Evolutionary conservation across 64 coral and sea anemone genomes (phyloP), one percentile per base, ranked within the genome.

Genomic region (Stichodactyla helianthus): DNA sequence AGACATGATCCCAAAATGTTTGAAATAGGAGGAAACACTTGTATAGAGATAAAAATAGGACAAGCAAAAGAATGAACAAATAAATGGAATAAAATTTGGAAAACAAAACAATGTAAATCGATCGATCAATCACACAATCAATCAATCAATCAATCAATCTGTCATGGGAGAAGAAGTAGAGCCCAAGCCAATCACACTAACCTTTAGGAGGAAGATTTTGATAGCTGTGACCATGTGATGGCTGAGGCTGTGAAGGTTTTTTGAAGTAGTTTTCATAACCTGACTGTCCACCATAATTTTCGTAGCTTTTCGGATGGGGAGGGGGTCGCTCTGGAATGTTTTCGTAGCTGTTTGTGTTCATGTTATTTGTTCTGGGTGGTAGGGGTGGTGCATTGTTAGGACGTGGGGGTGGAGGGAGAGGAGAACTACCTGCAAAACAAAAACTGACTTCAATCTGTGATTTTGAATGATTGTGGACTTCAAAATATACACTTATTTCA

Each of bases 161-260:
- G 35, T 44, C 35, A 44, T 31, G 28, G 28, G 28, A 31, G 28
- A 31, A 31, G 18, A 18, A 31, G 25, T 71, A 31, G 28, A 22
- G 1, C 77, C 50, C 13, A 16, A 3, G 10, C 10, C 10, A 50
- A 17, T 50, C 13, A 81, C 15, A 52, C 35, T 18, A 3, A 81
- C 78, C 50, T 81, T 81, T 81, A 52, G 78, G 78, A 20, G 78
- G 78, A 15, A 81, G 78, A 20, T 81, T 81, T 53, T 81, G 78
- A 20, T 81, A 81, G 50, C 78, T 81, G 26, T 81, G 78, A 2
- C 78, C 78, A 81, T 51, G 78, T n/a, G 78, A 18, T 17, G 52
- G 15, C 4, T 52, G 27, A 5, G 77, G 6, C 14, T 79, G 27
- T 79, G 28, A 12, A 8, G 6, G 15, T 79, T 79, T 44, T 52